Evolutionary conservation across 2,888 invertebrate genomes (phyloP), one percentile per base, ranked within the genome.

Genomic region (Osmoderma eremita): DNA sequence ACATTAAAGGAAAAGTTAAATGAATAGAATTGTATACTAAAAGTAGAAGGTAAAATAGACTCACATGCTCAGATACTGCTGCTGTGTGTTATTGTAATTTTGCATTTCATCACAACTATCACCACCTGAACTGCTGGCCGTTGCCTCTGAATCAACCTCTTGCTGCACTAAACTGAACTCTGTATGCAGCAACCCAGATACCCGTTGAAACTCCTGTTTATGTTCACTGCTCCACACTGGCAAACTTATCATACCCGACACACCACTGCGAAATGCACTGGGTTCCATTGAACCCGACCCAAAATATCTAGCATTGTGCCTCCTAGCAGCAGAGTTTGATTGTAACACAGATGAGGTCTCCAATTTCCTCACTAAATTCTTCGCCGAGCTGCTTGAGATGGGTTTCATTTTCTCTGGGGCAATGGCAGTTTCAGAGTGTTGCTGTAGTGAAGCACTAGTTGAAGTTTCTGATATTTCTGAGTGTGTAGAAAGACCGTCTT

Each of bases 21-120:
- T 42, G 5, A 10, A 5, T 5, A 12, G 12, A n/a, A 22, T 13
- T 50, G n/a, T 22, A 24, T 22, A 22, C 22, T n/a, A 38, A 15
- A 61, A 41, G 6, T 10, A 66, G 10, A 50, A 51, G 18, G 41
- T 36, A 30, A 49, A 63, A 13, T 24, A 41, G 45, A 91, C 93
- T 92, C 83, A 94, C 94, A 94, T 90, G 66, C 91, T 86, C 82
- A 93, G 86, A 69, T 87, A 87, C 76, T 91, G 90, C 78, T 92
- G 92, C 77, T 89, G 88, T 54, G 88, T 86, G 83, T 93, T 93
- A 81, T 89, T 92, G 83, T 91, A 93, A 68, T 85, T 83, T 72
- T 92, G 88, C 83, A 91, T 88, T 81, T 97, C 96, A 84, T 97
- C 96, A 81, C 94, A 94, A 77, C 95, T 95, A 81, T 97, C 97